Evolutionary conservation across 2,113 vertebrate genomes (phyloP), one percentile per base, ranked within the genome.

Genomic region (Mastomys coucha): DNA sequence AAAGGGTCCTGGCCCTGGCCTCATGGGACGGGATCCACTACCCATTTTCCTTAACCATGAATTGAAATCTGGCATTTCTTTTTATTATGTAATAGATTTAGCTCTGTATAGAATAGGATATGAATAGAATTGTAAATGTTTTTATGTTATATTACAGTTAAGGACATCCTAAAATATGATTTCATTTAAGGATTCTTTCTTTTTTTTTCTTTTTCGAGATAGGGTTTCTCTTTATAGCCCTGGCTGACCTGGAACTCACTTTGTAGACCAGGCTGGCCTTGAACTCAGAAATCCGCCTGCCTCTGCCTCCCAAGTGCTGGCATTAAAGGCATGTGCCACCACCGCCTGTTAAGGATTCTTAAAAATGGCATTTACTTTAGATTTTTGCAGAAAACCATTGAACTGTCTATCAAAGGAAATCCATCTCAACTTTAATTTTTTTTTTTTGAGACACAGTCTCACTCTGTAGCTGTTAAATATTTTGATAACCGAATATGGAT

Each of bases 41-140:
- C 7, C 67, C 70, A 31, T 91, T 91, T 93, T 91, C 56, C 69
- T 75, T 65, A 56, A 75, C 70, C 60, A 10, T 58, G 49, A 36
- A 78, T 70, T 85, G 51, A 91, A 97, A 93, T 56, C 26, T 51
- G 33, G 36, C n/a, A 53, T 76, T 90, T 91, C 33, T 42, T 81
- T 85, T 45, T 75, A 12, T 80, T 92, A 56, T 92, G 24, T 60
- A 91, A 33, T 70, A 65, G 8, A 42, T 26, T 42, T 81, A 80
- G 49, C 22, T 76, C 2, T 87, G 39, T 75, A 39, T 89, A 82
- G 78, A 88, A 84, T 77, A 42, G n/a, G 28, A 26, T 67, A 53
- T 17, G 56, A 91, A 16, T 72, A 77, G 45, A 84, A 82, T 77
- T 42, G 24, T 53, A 9, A 67, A 24, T 82, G 76, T 88, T 96